These are phyloP conservation scores for Eleutherodactylus coqui DNA, from an alignment of 2,797 vertebrate species.

Conservation along the genomic window DNA sequence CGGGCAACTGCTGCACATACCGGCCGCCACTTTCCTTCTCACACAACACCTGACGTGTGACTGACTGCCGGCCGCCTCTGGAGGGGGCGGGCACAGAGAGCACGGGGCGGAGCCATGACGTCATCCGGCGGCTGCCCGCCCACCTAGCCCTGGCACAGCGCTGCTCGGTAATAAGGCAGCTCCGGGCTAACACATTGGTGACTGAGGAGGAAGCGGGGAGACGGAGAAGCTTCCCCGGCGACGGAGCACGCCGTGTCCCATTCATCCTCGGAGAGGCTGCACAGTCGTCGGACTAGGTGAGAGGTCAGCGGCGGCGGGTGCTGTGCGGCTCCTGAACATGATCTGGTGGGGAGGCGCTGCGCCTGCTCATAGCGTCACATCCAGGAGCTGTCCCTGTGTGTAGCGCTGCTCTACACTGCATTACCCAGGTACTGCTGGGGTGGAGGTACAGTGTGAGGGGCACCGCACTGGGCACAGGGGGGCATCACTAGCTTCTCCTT, in stretches of 20 bases:
- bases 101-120: constrained; percentile 10
- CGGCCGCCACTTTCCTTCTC: neutral
- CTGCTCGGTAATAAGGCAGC: neutral
- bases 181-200: neutral
- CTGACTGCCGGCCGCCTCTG: neutral
- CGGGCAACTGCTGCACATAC: neutral
- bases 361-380: neutral
- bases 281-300: constrained; percentile 28
- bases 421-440: too few relatives aligned
- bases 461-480: too few relatives aligned
- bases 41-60: constrained; percentile 32
- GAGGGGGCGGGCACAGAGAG: neutral
- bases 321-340: neutral
- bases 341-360: neutral
- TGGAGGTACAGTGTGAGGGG: too few relatives aligned
- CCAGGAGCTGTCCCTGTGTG: too few relatives aligned
- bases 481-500: too few relatives aligned
- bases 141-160: constrained; percentile 8
- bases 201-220: neutral
- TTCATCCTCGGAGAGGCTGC: constrained; percentile 6
- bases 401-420: too few relatives aligned
- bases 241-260: neutral
- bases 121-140: neutral
- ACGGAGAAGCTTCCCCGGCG: neutral
- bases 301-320: constrained; percentile 22